Evolutionary conservation across 2,888 invertebrate genomes (phyloP).

Genomic region (Ashinkailepas kermadecensis): DNA sequence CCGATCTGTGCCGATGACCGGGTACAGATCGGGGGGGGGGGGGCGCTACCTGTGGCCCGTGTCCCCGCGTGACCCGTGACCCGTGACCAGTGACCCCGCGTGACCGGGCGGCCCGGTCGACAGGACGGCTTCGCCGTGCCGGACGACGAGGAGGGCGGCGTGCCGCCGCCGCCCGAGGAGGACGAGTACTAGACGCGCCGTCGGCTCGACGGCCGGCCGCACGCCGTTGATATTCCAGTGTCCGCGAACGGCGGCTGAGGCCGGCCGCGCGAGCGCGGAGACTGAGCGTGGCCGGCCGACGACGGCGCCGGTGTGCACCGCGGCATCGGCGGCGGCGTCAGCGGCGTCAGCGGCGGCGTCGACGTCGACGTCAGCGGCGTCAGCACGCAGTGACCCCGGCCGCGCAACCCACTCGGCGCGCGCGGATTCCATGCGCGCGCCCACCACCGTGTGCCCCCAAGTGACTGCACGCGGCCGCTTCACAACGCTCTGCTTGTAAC

Average conservation of each 20-base stretch:
- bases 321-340: not conserved
- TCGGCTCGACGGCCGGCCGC: too few relatives aligned
- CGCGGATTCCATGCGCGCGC: too few relatives aligned
- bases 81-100: too few relatives aligned
- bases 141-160: constrained; percentile 68
- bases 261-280: not conserved
- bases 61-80: too few relatives aligned
- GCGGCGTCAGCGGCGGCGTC: too few relatives aligned
- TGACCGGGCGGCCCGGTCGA: constrained; percentile 28
- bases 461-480: too few relatives aligned
- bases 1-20: too few relatives aligned
- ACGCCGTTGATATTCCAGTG: too few relatives aligned
- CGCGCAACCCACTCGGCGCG: not conserved
- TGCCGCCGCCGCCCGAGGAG: constrained; percentile 54
- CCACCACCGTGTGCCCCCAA: too few relatives aligned
- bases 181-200: constrained; percentile 42
- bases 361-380: not conserved
- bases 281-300: not conserved
- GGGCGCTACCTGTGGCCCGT: too few relatives aligned
- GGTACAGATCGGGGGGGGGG: too few relatives aligned
- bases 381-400: not conserved
- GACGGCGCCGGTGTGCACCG: not conserved
- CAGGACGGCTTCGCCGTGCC: constrained; percentile 96
- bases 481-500: not conserved
- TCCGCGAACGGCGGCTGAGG: not conserved